These are phyloP conservation scores for Protobothrops flavoviridis DNA, from an alignment of 2,113 vertebrate genomes.

Conservation along the genomic window DNA sequence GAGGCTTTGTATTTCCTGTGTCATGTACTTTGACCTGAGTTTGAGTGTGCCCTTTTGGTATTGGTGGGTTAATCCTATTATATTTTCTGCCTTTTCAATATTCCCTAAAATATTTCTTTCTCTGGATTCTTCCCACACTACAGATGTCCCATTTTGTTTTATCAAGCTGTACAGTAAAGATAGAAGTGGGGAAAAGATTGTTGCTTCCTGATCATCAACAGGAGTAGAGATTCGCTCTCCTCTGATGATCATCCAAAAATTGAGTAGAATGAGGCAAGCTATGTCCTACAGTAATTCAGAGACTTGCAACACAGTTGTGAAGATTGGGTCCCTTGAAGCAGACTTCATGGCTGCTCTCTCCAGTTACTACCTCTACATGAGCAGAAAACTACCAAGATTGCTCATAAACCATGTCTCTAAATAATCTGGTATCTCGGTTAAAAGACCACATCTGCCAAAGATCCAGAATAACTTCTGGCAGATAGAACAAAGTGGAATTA, in stretches of 20 bases:
- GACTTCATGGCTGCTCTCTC: background rate
- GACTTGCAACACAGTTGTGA: background rate
- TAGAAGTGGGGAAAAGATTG: background rate
- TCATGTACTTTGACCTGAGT: no score
- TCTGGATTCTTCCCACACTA: no score
- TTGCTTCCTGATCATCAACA: background rate
- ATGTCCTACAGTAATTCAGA: background rate
- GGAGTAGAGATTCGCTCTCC: background rate
- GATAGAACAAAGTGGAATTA: background rate
- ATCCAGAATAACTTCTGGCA: background rate
- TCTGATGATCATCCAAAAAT: background rate
- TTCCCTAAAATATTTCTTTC: no score
- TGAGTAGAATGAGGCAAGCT: background rate
- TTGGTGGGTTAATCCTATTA: no score
- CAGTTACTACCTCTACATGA: background rate
- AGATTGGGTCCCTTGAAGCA: background rate
- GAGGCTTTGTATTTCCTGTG: no score
- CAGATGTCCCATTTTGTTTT: background rate
- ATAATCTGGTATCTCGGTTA: background rate
- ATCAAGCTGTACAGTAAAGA: background rate
- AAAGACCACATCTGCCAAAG: background rate
- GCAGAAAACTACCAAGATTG: background rate
- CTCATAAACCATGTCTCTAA: background rate
- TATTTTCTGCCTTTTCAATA: no score
- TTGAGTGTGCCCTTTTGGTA: no score